Evolutionary conservation across 1,140 invertebrate genomes (phyloP), one percentile per base, ranked within the genome.

Genomic region (Sminthurides bifidus): DNA sequence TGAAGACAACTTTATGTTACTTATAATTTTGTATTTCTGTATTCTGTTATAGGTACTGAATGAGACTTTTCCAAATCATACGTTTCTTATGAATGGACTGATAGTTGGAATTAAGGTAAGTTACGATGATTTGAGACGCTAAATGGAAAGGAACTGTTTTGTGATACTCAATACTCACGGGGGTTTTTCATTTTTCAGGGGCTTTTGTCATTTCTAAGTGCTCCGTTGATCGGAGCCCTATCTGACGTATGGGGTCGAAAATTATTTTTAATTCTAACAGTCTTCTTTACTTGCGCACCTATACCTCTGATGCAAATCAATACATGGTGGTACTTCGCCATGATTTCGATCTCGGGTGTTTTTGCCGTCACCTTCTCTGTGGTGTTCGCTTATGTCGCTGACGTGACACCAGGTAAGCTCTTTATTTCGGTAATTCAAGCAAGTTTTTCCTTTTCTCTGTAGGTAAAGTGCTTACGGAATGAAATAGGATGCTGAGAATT

Each of bases 241-340:
- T 96, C 92, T 10, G 95, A 99, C 74, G 87, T 96, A 30, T 97
- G 92, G 87, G 95, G 95, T 38, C 78, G 94, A 64, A 99, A 98
- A 74, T 87, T 95, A 69, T 99, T 99, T 74, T 80, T 99, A 50
- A 78, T 99, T 55, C 83, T 98, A 61, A 98, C 96, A 48, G 95
- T 98, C 63, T 94, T 97, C 72, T 98, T 97, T 75, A 99, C 96
- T 4, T 99, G 95, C 76, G 85, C 90, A 59, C 96, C 96, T 35
- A 98, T 98, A 69, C 95, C 95, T 49, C 78, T 98, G 49, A 97
- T 98, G 89, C 92, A 87, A 68, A 87, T 98, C 68, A 97, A 96
- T 75, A 92, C 93, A 46, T 98, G 92, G 90, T 98, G 94, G 94
- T 98, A 98, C 73, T 99, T 99, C 76, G 93, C 93, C 45, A 92